Conservation (phyloP, 2,797 vertebrate genomes). For the Eulemur rubriventer region DNA sequence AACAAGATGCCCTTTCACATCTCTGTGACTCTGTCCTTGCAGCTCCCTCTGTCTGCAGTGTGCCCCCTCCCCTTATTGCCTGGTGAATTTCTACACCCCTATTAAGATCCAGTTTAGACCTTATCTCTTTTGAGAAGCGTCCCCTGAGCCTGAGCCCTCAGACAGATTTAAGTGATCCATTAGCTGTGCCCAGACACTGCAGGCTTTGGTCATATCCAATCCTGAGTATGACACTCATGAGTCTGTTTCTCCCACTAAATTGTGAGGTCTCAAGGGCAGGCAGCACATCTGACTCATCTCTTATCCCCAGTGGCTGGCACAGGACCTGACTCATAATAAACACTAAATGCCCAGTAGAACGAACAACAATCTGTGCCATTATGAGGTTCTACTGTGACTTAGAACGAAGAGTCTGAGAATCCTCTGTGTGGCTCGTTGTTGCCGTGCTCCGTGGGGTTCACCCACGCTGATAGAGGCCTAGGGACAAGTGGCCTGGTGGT, state of each 20-base stretch:
- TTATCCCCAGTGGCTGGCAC: not conserved
- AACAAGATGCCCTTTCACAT: not conserved
- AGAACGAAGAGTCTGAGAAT: not conserved
- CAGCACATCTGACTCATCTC: conserved; percentile 63
- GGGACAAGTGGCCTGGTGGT: not conserved
- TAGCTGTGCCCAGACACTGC: not conserved
- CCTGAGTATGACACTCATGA: not conserved
- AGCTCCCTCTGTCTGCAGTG: not conserved
- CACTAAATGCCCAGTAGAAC: not conserved
- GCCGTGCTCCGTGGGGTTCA: not conserved
- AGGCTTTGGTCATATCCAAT: conserved; percentile 1
- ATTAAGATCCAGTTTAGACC: not conserved
- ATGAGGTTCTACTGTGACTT: not conserved
- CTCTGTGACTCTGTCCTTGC: not conserved
- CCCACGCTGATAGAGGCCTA: not conserved
- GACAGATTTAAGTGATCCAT: not conserved
- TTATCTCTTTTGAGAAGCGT: not conserved
- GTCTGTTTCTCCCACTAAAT: conserved; percentile 57
- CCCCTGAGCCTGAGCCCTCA: not conserved
- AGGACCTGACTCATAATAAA: conserved; percentile 48
- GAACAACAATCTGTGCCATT: not conserved
- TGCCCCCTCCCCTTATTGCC: not conserved
- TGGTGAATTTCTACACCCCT: not conserved
- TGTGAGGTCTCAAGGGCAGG: conserved; percentile 48
- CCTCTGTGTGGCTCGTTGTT: not conserved